Evolutionary conservation across 2,797 vertebrate genomes (phyloP).

Genomic region (Pteropus rufus): DNA sequence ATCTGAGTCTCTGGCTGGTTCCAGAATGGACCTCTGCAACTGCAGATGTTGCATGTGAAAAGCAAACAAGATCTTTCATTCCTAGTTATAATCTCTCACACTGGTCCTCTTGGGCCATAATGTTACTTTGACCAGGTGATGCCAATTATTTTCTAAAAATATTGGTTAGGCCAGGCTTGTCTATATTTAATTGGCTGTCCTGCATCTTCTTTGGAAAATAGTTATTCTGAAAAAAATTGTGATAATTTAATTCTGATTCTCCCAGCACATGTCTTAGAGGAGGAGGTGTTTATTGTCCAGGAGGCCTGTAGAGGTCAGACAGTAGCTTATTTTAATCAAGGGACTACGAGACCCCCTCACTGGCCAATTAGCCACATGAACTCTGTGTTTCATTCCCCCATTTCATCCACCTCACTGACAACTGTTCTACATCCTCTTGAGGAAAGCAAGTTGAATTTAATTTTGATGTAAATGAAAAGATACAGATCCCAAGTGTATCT

Average conservation of each 20-base stretch:
- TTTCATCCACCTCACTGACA: background rate
- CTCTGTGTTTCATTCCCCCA: background rate
- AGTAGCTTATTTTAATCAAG: background rate
- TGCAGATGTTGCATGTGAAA: background rate
- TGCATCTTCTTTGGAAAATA: background rate
- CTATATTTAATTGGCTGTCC: background rate
- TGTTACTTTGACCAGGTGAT: background rate
- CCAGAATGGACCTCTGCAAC: background rate
- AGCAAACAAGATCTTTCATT: background rate
- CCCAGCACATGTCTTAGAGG: background rate
- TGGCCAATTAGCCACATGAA: background rate
- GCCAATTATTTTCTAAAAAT: background rate
- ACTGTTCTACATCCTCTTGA: background rate
- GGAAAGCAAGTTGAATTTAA: background rate
- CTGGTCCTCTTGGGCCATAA: background rate
- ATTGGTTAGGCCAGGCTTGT: background rate
- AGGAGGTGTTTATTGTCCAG: too few relatives aligned
- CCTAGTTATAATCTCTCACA: background rate
- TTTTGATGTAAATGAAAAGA: background rate
- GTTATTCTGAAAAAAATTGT: background rate
- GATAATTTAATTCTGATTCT: background rate
- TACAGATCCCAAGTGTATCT: background rate
- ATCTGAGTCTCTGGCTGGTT: background rate
- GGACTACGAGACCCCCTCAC: rapidly evolving
- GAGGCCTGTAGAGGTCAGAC: background rate